phyloP scores from a whole-genome alignment of 2,888 invertebrate genomes.

The Meandrusa payeni region DNA sequence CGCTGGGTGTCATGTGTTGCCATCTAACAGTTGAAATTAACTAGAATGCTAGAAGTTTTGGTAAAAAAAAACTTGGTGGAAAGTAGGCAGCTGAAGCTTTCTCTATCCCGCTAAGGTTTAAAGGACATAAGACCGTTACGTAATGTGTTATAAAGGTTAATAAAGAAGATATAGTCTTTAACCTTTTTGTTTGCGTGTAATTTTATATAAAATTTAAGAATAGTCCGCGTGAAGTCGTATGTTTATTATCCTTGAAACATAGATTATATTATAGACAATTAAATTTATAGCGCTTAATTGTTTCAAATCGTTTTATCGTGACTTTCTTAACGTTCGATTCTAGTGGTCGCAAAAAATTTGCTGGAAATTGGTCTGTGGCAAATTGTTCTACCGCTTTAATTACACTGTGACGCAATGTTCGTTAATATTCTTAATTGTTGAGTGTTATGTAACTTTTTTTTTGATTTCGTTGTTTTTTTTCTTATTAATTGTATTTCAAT shows the following conservation, averaged over 20 bases:
- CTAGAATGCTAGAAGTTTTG: no score
- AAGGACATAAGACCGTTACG: no score
- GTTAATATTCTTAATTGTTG: conserved; percentile 10
- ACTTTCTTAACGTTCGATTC: conserved; percentile 16
- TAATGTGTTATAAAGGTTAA: no score
- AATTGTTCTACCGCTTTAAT: conserved; percentile 18
- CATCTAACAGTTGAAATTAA: no score
- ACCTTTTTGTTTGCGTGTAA: no score
- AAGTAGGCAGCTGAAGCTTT: no score
- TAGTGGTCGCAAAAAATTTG: conserved; percentile 6
- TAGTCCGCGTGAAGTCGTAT: not conserved
- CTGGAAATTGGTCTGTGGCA: conserved; percentile 5
- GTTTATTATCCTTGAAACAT: conserved; percentile 17
- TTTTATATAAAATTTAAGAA: not conserved
- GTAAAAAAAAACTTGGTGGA: no score
- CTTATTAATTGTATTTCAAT: no score
- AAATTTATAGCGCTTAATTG: conserved; percentile 20
- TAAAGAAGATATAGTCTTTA: no score
- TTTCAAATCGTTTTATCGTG: conserved; percentile 20
- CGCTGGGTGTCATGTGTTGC: no score
- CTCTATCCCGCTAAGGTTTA: no score
- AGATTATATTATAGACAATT: conserved; percentile 19
- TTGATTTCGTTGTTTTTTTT: not conserved
- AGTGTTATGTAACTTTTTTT: conserved; percentile 11
- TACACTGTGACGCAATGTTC: conserved; percentile 18